Conservation (phyloP, 1,140 invertebrate genomes). For the Cydia strobilella region DNA sequence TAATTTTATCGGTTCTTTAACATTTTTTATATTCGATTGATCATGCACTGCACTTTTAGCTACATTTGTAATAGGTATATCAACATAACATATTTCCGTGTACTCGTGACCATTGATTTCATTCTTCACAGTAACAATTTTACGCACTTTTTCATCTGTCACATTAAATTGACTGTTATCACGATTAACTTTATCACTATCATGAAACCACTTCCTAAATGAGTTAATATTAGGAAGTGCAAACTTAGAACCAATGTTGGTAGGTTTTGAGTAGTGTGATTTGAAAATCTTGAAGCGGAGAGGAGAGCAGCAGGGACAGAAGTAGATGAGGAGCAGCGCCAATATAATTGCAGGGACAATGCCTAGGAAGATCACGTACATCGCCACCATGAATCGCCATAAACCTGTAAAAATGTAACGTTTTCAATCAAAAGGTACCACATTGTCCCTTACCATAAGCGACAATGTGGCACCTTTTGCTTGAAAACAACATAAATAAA, state of each 20-base stretch:
- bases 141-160: neutral
- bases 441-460: too few relatives aligned
- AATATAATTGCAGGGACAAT: conserved; percentile 86
- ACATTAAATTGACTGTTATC: neutral
- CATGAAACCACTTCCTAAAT: neutral
- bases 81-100: neutral
- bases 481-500: too few relatives aligned
- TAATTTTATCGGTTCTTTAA: conserved; percentile 17
- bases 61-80: neutral
- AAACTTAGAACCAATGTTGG: conserved; percentile 15
- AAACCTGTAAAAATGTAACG: conserved; percentile 84
- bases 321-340: conserved; percentile 85
- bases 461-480: too few relatives aligned
- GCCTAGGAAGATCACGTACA: conserved; percentile 92
- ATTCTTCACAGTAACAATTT: neutral
- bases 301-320: conserved; percentile 84
- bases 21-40: neutral
- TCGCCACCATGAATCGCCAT: conserved; percentile 85
- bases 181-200: neutral
- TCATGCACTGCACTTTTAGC: neutral
- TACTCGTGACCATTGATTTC: neutral
- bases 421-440: too few relatives aligned
- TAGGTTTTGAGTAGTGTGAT: conserved; percentile 79
- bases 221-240: neutral
- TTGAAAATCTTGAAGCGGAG: conserved; percentile 84